Conservation (phyloP, 2,888 invertebrate species). For the Papilio protenor region DNA sequence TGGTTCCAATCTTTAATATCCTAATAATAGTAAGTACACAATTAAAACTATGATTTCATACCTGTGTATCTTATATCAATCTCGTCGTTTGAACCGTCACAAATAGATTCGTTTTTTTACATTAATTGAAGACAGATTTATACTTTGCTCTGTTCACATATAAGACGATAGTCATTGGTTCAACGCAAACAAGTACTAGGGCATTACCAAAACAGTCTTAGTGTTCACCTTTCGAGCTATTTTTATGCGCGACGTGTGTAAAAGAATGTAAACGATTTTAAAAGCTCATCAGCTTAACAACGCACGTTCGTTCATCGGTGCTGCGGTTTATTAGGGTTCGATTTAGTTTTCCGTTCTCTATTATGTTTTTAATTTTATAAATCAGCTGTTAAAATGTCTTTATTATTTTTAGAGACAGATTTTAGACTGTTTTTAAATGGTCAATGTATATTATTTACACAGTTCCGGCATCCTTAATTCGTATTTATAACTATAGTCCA, state of each 20-base stretch:
- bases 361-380: conserved; percentile 18
- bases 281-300: conserved; percentile 51
- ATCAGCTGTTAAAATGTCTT: neutral
- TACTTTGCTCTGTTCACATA: neutral
- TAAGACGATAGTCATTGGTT: neutral
- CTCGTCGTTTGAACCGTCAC: neutral
- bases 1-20: neutral
- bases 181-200: conserved; percentile 12
- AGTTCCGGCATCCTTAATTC: conserved; percentile 1
- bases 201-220: conserved; percentile 25
- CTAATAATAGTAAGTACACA: neutral
- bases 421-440: neutral
- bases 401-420: neutral
- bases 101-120: neutral
- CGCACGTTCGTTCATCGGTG: conserved; percentile 47
- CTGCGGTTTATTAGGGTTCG: conserved; percentile 45
- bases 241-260: conserved; percentile 41
- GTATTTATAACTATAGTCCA: conserved; percentile 14
- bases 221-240: conserved; percentile 36
- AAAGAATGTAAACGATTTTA: conserved; percentile 44
- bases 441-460: neutral
- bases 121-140: neutral
- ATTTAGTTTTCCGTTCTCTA: neutral
- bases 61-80: too few relatives aligned
- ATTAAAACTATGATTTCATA: too few relatives aligned